A percentile compares a stretch with the other conserved stretches of the same genome.
phyloP scores from a whole-genome alignment of 2,797 vertebrate genomes.

The Delichon dasypus region DNA sequence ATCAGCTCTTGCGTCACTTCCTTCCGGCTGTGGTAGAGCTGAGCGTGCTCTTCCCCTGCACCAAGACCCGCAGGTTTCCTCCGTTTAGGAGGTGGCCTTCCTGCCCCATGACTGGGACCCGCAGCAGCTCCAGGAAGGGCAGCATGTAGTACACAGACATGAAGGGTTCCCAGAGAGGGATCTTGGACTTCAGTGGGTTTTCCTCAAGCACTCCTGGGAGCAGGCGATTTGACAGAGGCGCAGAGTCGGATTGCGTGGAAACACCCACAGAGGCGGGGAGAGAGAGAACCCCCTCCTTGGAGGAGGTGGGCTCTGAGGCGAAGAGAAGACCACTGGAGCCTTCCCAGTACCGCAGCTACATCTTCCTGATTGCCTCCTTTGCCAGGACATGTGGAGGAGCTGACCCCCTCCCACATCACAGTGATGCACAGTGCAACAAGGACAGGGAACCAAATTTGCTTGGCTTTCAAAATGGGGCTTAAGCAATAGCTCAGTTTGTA shows the following conservation, averaged over 20 bases:
- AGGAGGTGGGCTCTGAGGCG: not conserved
- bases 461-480: not conserved
- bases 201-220: not conserved
- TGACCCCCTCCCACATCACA: not conserved
- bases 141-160: fast-evolving
- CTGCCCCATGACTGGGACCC: not conserved
- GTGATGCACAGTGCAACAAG: not conserved
- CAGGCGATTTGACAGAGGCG: fast-evolving
- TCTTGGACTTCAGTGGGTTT: not conserved
- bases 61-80: not conserved
- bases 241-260: not conserved
- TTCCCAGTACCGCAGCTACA: not conserved
- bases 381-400: fast-evolving
- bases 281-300: not conserved
- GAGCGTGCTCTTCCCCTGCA: fast-evolving
- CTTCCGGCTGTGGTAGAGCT: not conserved
- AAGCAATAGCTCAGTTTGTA: not conserved
- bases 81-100: not conserved
- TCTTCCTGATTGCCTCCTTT: not conserved
- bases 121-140: not conserved
- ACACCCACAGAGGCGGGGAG: too few species aligned
- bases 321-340: not conserved
- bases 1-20: not conserved
- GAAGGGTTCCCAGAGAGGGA: not conserved
- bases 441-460: not conserved